Evolutionary conservation across 2,888 invertebrate species (phyloP), one percentile per base, ranked within the genome.

Genomic region (Rhabditophanes sp.): DNA sequence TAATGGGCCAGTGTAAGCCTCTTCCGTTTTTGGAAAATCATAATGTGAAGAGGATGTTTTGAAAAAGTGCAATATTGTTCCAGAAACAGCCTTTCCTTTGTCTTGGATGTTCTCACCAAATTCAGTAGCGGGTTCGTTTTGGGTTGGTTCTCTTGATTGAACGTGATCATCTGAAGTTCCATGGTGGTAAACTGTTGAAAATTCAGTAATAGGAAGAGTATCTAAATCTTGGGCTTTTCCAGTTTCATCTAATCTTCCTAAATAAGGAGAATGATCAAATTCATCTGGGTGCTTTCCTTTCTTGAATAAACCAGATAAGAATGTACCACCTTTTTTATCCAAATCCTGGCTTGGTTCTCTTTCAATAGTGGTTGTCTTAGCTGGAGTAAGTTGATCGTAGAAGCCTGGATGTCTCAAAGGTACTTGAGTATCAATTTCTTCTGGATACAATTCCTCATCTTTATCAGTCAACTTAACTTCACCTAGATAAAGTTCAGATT

Each of bases 151-250:
- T 9, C 9, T 9, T 20, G 17, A 18, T 5, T 5, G 12, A 14
- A 9, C 7, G 3, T 9, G 11, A 6, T 31, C 41, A 24, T 41
- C 41, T 16, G 30, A 35, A n/a, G 29, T 17, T 21, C 42, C 42
- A 20, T 25, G 28, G 30, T 42, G 42, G 26, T 42, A 42, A 28
- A 43, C 43, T 3, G 37, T 19, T 12, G 42, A 41, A 17, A 25
- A 27, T 11, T 37, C 25, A 18, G 24, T 21, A 8, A 37, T 33
- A 14, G 37, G 37, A 4, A 19, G 20, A 2, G 26, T 28, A 17
- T 34, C 30, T 3, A 34, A 11, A 14, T 34, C 34, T 15, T 25
- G 17, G 11, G 8, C 26, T 9, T 3, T 4, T 3, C 12, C 35
- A 14, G 35, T 35, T 20, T 18, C 36, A 12, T 21, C 30, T 11